A percentile compares a stretch with the other conserved stretches of the same genome.
Conservation (phyloP, 1,140 invertebrate species). For the Oncopodura yosiiana region DNA sequence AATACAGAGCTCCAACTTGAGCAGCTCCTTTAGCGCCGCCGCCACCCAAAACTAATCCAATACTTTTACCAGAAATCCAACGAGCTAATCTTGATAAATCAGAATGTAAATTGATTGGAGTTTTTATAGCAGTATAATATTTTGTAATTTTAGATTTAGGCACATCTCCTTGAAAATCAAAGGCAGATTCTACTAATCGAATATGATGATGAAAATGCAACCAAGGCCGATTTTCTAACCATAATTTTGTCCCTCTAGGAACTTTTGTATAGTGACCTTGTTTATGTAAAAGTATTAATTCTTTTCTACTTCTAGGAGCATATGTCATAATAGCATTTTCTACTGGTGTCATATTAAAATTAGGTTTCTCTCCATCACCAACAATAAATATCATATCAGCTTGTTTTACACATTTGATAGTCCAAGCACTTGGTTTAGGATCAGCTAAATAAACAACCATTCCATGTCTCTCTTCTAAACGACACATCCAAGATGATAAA, state of each 20-base stretch:
- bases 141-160: not conserved
- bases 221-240: constrained; percentile 12
- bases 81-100: constrained; percentile 16
- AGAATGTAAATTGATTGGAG: not conserved
- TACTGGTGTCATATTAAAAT: not conserved
- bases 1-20: too few species aligned
- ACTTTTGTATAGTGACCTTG: not conserved
- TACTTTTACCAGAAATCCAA: constrained; percentile 10
- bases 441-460: constrained; percentile 19
- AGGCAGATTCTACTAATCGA: not conserved
- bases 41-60: constrained; percentile 21
- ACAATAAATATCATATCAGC: constrained; percentile 20
- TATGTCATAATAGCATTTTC: constrained; percentile 8
- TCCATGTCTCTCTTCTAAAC: constrained; percentile 3
- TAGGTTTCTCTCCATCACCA: not conserved
- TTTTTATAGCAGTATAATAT: too few species aligned
- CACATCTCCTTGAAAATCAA: not conserved
- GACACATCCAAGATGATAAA: constrained; percentile 2
- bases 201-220: constrained; percentile 24
- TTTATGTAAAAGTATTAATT: constrained; percentile 16
- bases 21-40: constrained; percentile 24
- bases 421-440: not conserved
- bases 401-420: constrained; percentile 14
- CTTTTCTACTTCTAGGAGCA: constrained; percentile 16
- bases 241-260: constrained; percentile 1